These are phyloP conservation scores for Chouioia cunea DNA, from an alignment of 2,888 invertebrate genomes.

Conservation along the genomic window DNA sequence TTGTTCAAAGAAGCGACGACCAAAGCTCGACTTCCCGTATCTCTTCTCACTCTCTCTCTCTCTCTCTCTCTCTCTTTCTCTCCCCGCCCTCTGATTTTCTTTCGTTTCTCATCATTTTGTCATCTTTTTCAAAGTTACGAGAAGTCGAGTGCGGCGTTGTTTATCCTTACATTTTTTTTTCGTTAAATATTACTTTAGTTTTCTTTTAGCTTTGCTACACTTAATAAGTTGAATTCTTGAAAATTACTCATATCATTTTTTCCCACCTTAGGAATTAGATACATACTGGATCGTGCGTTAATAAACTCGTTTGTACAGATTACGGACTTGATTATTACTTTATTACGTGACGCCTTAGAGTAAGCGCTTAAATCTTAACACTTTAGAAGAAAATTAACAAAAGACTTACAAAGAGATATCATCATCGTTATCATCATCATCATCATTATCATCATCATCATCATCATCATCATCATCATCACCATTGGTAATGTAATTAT, in stretches of 20 bases:
- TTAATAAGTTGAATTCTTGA: constrained; percentile 36
- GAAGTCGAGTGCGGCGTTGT: constrained; percentile 3
- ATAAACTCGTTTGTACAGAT: constrained; percentile 44
- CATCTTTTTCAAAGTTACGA: too few species aligned
- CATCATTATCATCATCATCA: constrained; percentile 6
- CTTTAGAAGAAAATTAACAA: constrained; percentile 33
- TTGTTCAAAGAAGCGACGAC: constrained; percentile 25
- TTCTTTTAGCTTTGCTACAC: constrained; percentile 19
- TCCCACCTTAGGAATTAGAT: constrained; percentile 46
- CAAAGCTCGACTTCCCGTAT: constrained; percentile 22
- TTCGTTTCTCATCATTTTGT: too few species aligned
- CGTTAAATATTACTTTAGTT: neutral
- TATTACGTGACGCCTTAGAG: constrained; percentile 11
- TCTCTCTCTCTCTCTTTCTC: neutral
- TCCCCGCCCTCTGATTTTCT: too few species aligned
- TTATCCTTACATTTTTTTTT: constrained; percentile 3
- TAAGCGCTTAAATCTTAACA: constrained; percentile 20
- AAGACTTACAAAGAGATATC: constrained; percentile 11
- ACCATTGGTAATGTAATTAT: too few species aligned
- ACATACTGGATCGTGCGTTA: constrained; percentile 47
- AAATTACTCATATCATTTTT: constrained; percentile 18
- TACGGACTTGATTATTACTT: constrained; percentile 19
- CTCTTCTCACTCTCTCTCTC: constrained; percentile 15
- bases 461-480: neutral
- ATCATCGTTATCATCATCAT: neutral